Evolutionary conservation across 2,888 invertebrate species (phyloP), one percentile per base, ranked within the genome.

Genomic region (Pedicia rivosa): DNA sequence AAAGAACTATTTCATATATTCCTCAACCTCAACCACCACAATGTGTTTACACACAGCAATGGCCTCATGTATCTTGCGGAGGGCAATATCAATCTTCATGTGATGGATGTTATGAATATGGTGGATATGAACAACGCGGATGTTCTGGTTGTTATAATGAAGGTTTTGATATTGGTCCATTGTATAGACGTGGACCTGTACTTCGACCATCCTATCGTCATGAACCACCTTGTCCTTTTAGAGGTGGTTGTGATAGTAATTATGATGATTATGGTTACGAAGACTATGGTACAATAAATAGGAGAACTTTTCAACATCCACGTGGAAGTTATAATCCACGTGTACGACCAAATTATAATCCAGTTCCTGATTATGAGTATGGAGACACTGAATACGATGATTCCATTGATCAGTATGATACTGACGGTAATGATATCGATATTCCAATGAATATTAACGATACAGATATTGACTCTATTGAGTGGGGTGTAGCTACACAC

Each of bases 31-130:
- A 28, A 9, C 38, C 35, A 9, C 41, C 37, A 8, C 24, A 25
- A 16, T 46, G 44, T 33, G 16, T 39, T 9, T 44, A 43, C 20
- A 36, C 29, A 13, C 6, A 34, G 5, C 7, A 27, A n/a, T 46
- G 46, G 46, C 46, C 46, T 2, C 40, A 37, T 35, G 44, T 43
- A 3, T 38, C 41, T 3, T 46, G 44, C 26, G 46, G 46, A 5
- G 41, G 39, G 8, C 15, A 25, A 7, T 30, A 39, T 13, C 34
- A 16, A 9, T 32, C 34, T 30, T 37, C 20, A 9, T 46, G 46
- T 28, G 37, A 41, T 9, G 44, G 46, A 10, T 46, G 46, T 24
- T 46, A 46, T 34, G 42, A 43, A 16, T 44, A 44, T 33, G 43
- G 43, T 34, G 42, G 40, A 3, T 38, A 42, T 19, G 14, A 36